Conservation (phyloP, 1,140 invertebrate species). For the Ooceraea biroi region DNA sequence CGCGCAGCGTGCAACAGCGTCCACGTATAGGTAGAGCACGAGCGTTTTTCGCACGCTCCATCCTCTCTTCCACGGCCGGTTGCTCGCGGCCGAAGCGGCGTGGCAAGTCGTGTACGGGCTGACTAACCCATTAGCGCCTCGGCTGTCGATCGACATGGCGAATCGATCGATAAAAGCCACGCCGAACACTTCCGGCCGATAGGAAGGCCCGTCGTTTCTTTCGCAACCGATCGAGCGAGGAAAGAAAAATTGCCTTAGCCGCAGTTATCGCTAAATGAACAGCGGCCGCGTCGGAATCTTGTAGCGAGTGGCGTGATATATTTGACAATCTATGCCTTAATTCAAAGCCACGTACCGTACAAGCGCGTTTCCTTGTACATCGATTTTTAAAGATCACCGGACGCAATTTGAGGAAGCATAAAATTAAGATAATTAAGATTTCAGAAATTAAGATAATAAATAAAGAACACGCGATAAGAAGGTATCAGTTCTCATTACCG, state of each 20-base stretch:
- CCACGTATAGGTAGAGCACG: background rate
- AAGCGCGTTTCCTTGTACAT: background rate
- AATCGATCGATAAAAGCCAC: constrained; percentile 75
- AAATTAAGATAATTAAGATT: background rate
- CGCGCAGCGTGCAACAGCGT: background rate
- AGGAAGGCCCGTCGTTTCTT: constrained; percentile 48
- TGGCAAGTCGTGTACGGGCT: constrained; percentile 51
- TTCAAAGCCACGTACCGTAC: background rate
- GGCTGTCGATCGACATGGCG: constrained; percentile 72
- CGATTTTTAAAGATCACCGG: background rate
- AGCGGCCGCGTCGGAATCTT: constrained; percentile 40
- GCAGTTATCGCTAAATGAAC: constrained; percentile 53
- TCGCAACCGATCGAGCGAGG: constrained; percentile 21
- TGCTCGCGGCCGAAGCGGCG: constrained; percentile 23
- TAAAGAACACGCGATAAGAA: background rate
- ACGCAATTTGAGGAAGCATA: background rate
- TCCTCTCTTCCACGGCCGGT: constrained; percentile 53
- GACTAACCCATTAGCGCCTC: constrained; percentile 75
- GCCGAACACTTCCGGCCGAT: constrained; percentile 59
- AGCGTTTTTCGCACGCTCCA: constrained; percentile 68
- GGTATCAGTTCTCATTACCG: background rate
- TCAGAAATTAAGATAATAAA: no score
- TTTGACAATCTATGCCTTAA: constrained; percentile 7
- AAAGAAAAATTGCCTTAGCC: constrained; percentile 48
- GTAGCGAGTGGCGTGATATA: constrained; percentile 29